Evolutionary conservation across 2,797 vertebrate species (phyloP), one percentile per base, ranked within the genome.

Genomic region (Premnoplex brunnescens): DNA sequence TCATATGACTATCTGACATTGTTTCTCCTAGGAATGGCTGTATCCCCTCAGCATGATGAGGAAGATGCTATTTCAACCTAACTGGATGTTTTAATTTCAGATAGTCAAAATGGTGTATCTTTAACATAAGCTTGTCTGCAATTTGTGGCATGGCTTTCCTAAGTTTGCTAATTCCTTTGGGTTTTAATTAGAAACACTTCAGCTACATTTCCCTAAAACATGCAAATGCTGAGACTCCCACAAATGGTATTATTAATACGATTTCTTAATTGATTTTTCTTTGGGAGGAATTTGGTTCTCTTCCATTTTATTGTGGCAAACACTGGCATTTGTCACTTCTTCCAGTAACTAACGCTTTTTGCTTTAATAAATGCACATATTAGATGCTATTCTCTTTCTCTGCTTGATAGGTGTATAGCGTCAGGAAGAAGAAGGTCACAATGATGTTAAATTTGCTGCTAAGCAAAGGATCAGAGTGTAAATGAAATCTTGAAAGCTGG

Each of bases 401-500:
- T 88, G 55, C 92, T 95, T 95, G 97, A 85, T 95, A 97, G 96
- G 92, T 80, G 46, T 79, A 54, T 88, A 90, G 96, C 77, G 79
- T 89, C 92, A 97, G 95, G 96, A 91, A 97, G 97, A 97, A 91
- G 97, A 97, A 98, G 98, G 97, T 98, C 96, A 95, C 96, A 84
- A 72, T 91, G 96, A 98, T 98, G 98, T 98, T 97, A 98, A 98
- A 95, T 98, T 96, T 97, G 97, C 97, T 98, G 98, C 97, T 95
- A 98, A 98, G 98, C 96, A 96, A 97, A 98, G 98, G 98, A 98
- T 99, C 98, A 98, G 97, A 97, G 97, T 98, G 97, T 98, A 99
- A 99, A 99, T 98, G 97, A 98, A 98, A 98, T 98, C 97, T 98
- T 98, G 97, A 98, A 98, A 98, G 98, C 97, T 97, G 97, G 98